Conservation (phyloP, 2,113 vertebrate species). For the Benitochromis conjunctus region DNA sequence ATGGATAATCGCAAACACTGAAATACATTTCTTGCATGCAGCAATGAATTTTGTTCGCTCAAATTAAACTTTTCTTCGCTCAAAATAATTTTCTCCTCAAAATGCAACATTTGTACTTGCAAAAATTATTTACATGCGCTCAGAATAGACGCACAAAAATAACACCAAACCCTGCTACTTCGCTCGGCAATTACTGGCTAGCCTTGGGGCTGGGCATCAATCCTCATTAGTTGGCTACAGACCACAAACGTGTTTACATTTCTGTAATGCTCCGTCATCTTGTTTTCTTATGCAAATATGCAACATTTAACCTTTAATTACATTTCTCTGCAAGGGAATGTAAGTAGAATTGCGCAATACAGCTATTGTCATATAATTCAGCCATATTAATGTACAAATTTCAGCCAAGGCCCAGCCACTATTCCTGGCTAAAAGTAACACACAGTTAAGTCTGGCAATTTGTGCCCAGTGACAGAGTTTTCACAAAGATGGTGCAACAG, state of each 20-base stretch:
- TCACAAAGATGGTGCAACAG: not conserved
- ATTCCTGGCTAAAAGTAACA: not conserved
- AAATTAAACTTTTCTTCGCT: no score
- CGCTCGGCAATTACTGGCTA: not conserved
- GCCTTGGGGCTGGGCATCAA: not conserved
- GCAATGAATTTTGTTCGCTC: no score
- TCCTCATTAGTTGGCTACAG: not conserved
- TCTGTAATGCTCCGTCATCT: not conserved
- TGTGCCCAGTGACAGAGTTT: not conserved
- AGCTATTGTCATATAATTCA: not conserved
- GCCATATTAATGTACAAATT: not conserved
- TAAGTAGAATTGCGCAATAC: not conserved
- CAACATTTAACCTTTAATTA: not conserved
- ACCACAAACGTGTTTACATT: not conserved
- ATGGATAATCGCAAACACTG: no score
- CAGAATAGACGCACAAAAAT: no score
- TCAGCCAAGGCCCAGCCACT: not conserved
- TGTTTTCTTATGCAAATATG: not conserved
- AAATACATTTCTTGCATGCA: no score
- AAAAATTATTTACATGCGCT: no score
- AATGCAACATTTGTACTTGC: no score
- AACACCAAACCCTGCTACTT: no score
- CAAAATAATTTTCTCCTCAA: no score
- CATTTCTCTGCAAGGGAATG: not conserved
- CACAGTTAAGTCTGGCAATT: rapidly evolving